Base-by-base conservation (phyloP, 2,888 invertebrate species). In the Cyrtodaria siliqua region DNA sequence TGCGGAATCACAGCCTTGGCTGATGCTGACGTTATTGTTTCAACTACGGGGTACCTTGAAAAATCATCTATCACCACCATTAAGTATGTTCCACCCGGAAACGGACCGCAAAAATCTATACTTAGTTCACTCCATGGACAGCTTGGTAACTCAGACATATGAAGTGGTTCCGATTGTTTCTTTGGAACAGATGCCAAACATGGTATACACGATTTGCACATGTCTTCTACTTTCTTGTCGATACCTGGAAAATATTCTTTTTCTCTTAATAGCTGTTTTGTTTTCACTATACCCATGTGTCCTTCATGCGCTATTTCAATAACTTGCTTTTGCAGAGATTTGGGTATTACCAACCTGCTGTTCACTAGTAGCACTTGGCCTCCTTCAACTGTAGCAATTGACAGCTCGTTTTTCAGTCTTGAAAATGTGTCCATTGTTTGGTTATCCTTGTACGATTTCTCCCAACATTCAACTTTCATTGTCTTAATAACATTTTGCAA, bases 191-290 rank as follows among this genome's bases (percentile, higher is more conserved):
- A 47, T 26, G 67, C 57, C 29, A 59, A 55, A 38, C 79, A 79
- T n/a, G 74, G 71, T 24, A 79, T 53, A 26, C 79, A 79, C 6
- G 18, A n/a, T 27, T 55, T 55, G 14, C n/a, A 6, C 14, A 16
- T 23, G 27, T 47, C 33, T 53, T 86, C 81, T 1, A 76, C 82
- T 16, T 67, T 18, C 38, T 49, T 20, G 63, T 86, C 82, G 12
- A 84, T 75, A 12, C 69, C 64, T 16, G 82, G 77, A 47, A 83
- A 85, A 77, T 78, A 86, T 14, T 84, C 78, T 29, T 84, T 85
- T 40, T 75, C 79, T 40, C 84, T 24, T 8, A 64, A 23, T 4
- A 55, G 55, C 27, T 55, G 40, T 24, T 55, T 55, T 24, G 64
- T 64, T 44, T 64, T 53, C 1, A 64, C 64, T 9, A 44, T 44